These are phyloP conservation scores for Tokudaia tokunoshimensis DNA, from an alignment of 2,797 vertebrate species.

Conservation along the genomic window DNA sequence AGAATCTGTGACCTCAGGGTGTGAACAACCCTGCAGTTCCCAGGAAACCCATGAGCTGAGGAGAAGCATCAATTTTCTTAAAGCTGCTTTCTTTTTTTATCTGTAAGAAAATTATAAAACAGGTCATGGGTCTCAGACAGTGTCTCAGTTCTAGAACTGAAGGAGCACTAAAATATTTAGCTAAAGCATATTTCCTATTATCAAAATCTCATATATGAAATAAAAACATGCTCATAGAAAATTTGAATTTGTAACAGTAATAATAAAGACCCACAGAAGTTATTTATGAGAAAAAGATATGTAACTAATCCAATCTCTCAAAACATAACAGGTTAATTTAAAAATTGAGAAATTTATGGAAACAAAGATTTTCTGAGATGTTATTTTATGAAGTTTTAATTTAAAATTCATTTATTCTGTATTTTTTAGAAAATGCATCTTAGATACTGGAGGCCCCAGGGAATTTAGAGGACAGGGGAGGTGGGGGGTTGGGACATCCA, in stretches of 20 bases:
- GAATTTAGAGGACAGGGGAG: no score
- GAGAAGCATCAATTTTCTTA: constrained; percentile 58
- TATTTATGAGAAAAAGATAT: neutral
- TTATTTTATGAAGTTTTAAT: neutral
- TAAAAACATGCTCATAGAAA: constrained; percentile 13
- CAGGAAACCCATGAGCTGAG: constrained; percentile 58
- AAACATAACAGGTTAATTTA: constrained; percentile 1
- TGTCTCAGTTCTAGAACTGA: constrained; percentile 50
- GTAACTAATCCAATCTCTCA: constrained; percentile 15
- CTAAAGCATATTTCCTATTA: constrained; percentile 4
- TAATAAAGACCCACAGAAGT: constrained; percentile 9
- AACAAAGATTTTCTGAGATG: neutral
- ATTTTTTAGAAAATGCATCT: neutral
- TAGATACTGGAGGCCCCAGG: neutral
- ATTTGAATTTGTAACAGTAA: neutral
- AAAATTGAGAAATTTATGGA: neutral
- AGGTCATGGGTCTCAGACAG: constrained; percentile 15
- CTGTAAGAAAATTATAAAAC: constrained; percentile 49
- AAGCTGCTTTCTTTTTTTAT: constrained; percentile 53
- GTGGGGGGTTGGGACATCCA: no score
- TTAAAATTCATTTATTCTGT: neutral
- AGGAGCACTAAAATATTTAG: neutral
- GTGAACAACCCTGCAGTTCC: constrained; percentile 64
- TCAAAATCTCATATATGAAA: constrained; percentile 55
- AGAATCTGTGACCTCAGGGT: constrained; percentile 22